Evolutionary conservation across 2,888 invertebrate genomes (phyloP).

Genomic region (Rotaria socialis): DNA sequence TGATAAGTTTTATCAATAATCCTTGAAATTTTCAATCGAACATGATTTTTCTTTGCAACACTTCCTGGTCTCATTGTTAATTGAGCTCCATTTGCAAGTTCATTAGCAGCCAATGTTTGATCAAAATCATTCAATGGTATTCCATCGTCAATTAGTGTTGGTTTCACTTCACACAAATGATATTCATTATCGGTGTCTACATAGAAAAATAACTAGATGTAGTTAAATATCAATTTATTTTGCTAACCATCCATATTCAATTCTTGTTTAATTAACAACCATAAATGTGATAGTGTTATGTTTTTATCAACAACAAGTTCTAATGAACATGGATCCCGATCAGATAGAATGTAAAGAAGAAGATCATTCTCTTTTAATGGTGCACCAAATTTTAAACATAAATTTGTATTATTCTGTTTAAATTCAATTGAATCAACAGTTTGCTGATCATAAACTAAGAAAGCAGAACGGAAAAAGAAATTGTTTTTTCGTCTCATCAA

Average conservation of each 20-base stretch:
- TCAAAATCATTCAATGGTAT: constrained; percentile 1
- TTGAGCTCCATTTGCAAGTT: neutral
- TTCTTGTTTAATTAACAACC: neutral
- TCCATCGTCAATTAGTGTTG: neutral
- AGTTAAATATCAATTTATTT: neutral
- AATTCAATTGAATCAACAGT: neutral
- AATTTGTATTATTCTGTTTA: constrained; percentile 2
- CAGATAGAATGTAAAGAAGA: constrained; percentile 14
- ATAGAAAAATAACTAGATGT: neutral
- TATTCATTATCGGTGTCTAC: neutral
- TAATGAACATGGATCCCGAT: constrained; percentile 5
- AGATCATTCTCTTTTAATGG: neutral
- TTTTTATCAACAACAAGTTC: constrained; percentile 29
- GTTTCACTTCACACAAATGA: neutral
- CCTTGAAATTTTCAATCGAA: neutral
- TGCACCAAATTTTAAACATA: constrained; percentile 21
- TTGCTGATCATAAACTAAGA: constrained; percentile 3
- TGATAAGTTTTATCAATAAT: neutral
- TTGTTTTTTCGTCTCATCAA: neutral
- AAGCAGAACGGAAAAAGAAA: too few relatives aligned
- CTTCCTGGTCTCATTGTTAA: neutral
- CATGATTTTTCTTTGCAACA: constrained; percentile 23
- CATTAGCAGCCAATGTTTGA: neutral
- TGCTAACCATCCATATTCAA: neutral
- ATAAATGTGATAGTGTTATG: neutral